These are phyloP conservation scores for Gryon sp. DNA, from an alignment of 1,140 invertebrate genomes.

Conservation along the genomic window DNA sequence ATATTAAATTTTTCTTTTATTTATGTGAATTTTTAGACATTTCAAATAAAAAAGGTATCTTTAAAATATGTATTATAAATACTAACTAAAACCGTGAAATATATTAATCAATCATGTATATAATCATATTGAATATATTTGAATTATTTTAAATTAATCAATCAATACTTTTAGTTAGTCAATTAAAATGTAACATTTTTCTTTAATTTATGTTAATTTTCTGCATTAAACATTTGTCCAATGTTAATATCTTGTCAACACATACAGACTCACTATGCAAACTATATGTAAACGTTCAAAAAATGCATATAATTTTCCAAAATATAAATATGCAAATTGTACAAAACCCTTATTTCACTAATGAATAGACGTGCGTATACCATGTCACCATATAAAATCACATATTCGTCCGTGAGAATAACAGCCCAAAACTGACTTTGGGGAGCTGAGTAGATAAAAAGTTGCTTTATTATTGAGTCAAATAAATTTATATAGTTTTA, in stretches of 20 bases:
- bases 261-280: slow-evolving; percentile 28
- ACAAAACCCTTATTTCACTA: slow-evolving; percentile 40
- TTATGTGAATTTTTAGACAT: too few relatives aligned
- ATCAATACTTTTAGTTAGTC: too few relatives aligned
- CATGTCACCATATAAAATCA: slow-evolving; percentile 30
- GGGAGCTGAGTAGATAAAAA: too few relatives aligned
- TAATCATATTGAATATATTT: too few relatives aligned
- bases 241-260: slow-evolving; percentile 13
- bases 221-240: slow-evolving; percentile 4
- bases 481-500: too few relatives aligned
- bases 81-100: too few relatives aligned
- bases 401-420: slow-evolving; percentile 9
- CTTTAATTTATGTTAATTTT: neutral
- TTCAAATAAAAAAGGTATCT: too few relatives aligned
- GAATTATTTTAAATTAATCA: neutral
- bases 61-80: too few relatives aligned
- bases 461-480: too few relatives aligned
- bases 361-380: slow-evolving; percentile 10
- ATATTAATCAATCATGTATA: too few relatives aligned
- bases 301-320: slow-evolving; percentile 34
- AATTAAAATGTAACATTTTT: neutral
- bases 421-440: slow-evolving; percentile 6
- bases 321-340: slow-evolving; percentile 46
- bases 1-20: too few relatives aligned
- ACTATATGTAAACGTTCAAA: slow-evolving; percentile 39